A percentile compares a stretch with the other conserved stretches of the same genome.
Evolutionary conservation across 2,797 vertebrate genomes (phyloP).

Genomic region (Poeciliopsis paucimaculata): DNA sequence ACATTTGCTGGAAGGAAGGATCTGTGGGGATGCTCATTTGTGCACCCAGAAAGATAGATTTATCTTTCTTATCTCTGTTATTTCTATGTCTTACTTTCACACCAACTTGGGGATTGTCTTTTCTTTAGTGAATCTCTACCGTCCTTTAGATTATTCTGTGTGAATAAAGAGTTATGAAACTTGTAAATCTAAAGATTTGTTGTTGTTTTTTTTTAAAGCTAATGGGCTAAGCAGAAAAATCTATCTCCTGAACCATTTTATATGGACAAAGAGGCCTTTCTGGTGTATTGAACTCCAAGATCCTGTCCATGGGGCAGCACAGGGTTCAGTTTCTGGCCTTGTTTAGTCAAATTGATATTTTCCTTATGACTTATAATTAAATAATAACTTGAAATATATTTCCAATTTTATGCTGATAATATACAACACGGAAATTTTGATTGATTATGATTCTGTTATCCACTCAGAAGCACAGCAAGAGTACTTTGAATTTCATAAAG

Average conservation of each 20-base stretch:
- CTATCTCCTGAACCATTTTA: not conserved
- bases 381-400: not conserved
- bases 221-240: not conserved
- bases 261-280: not conserved
- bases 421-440: not conserved
- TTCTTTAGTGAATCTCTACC: not conserved
- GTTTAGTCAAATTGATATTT: not conserved
- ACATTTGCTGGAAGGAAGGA: not conserved
- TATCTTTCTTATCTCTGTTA: constrained; percentile 24
- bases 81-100: constrained; percentile 16
- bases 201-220: not conserved
- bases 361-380: not conserved
- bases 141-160: not conserved
- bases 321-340: not conserved
- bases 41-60: not conserved
- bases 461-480: not conserved
- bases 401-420: not conserved
- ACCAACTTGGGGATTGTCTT: not conserved
- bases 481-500: not conserved
- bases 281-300: not conserved
- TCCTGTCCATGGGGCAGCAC: not conserved
- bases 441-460: not conserved
- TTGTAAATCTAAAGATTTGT: constrained; percentile 20
- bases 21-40: not conserved
- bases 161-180: not conserved